Base-by-base conservation (phyloP, 2,888 invertebrate genomes). In the Endotricha flammealis region DNA sequence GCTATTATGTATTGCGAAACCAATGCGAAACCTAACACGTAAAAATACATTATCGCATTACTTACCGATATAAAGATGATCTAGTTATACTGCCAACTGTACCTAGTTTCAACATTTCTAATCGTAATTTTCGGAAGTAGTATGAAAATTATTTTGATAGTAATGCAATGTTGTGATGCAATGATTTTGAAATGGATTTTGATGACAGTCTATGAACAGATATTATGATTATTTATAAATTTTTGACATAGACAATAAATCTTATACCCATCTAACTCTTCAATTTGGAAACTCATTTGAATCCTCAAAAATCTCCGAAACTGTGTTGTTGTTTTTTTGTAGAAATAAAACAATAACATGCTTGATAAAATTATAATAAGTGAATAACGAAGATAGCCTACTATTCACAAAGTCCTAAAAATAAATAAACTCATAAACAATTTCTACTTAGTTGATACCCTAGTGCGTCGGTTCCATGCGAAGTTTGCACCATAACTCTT, bases 401-500 rank as follows among this genome's bases (percentile, higher is more conserved):
- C 23, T 36, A 37, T 33, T 38, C 20, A 25, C 36, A 29, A 36
- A 38, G 33, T 34, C 47, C 42, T 53, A 48, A 14, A 45, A 43
- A 42, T 41, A 40, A 52, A 53, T 29, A 53, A 50, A 51, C 48
- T 48, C 44, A 54, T n/a, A n/a, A n/a, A 54, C 34, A 41, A 49
- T 46, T 38, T 73, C 89, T 91, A 99, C 88, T 99, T 99, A 1
- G 98, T 98, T 2, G 96, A 95, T 24, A 94, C 93, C 57, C 99
- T 88, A n/a, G 98, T 97, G 56, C 95, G 92, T 64, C 93, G 96
- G 67, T 97, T 95, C 99, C 99, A 99, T 1, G 97, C 90, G 78
- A 97, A 99, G 73, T 99, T 99, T 12, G 92, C 77, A 7, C 95
- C 98, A 66, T 99, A 99, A 39, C 91, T 94, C 75, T 99, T 99